A percentile compares a stretch with the other conserved stretches of the same genome.
phyloP scores from a whole-genome alignment of 2,888 invertebrate genomes.

The Thymelicus acteon region DNA sequence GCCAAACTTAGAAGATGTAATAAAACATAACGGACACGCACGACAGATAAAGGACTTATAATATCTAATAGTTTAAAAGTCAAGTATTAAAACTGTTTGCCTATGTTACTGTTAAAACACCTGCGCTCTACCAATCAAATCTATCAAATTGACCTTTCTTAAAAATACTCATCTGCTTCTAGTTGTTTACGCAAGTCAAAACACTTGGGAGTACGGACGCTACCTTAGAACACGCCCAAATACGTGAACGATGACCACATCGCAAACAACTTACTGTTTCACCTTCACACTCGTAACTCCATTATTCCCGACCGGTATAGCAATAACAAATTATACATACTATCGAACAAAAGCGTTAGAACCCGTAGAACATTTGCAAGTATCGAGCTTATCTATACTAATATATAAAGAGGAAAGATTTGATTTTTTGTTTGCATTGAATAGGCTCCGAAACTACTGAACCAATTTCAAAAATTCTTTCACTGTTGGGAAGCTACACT shows the following conservation, averaged over 20 bases:
- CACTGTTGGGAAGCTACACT: too few species aligned
- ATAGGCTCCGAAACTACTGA: too few species aligned
- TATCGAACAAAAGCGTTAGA: constrained; percentile 51
- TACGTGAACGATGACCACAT: constrained; percentile 76
- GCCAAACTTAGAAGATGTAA: constrained; percentile 5
- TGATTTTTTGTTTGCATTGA: too few species aligned
- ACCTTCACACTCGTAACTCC: constrained; percentile 60
- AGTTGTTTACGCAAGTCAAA: constrained; percentile 51
- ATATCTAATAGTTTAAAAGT: not conserved
- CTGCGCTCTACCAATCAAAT: not conserved
- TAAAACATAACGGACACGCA: not conserved
- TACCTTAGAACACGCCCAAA: constrained; percentile 57
- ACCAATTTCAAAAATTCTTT: too few species aligned
- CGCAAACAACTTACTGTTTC: constrained; percentile 56
- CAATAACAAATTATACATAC: constrained; percentile 49
- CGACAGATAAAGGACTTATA: too few species aligned
- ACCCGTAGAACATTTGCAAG: constrained; percentile 47
- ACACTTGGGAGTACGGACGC: constrained; percentile 44
- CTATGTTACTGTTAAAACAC: not conserved
- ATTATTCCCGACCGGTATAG: constrained; percentile 38
- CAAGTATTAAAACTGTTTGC: not conserved
- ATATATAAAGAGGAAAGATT: too few species aligned
- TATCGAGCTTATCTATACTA: constrained; percentile 48
- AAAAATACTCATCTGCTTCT: constrained; percentile 41
- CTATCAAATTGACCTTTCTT: not conserved